These are phyloP conservation scores for Cairina moschata DNA, from an alignment of 2,113 vertebrate species.

Conservation along the genomic window DNA sequence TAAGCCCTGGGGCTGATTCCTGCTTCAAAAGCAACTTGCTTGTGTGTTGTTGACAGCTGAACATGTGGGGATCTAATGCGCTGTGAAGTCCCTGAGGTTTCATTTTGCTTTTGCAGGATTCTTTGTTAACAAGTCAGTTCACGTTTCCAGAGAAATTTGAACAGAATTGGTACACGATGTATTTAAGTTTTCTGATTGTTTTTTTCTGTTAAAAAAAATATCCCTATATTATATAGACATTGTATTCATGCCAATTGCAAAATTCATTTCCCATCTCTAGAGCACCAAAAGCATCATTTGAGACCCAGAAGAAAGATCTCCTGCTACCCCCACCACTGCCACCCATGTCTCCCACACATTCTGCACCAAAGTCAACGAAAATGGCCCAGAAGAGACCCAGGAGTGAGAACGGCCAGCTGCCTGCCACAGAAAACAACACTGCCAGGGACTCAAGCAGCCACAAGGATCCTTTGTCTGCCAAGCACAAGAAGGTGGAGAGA, in stretches of 20 bases:
- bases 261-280: slow-evolving; percentile 60
- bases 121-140: background rate
- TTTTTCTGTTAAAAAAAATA: background rate
- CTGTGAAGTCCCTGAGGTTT: background rate
- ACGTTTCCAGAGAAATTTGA: background rate
- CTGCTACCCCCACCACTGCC: slow-evolving; percentile 38
- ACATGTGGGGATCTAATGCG: background rate
- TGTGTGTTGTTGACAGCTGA: background rate
- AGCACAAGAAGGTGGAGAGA: slow-evolving; percentile 79
- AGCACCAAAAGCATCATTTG: slow-evolving; percentile 54
- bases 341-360: background rate
- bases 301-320: slow-evolving; percentile 72
- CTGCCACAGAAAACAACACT: slow-evolving; percentile 31
- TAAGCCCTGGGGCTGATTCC: background rate
- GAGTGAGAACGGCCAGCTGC: slow-evolving; percentile 50
- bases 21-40: background rate
- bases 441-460: slow-evolving; percentile 58
- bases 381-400: slow-evolving; percentile 68
- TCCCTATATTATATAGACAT: background rate
- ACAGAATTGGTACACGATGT: background rate
- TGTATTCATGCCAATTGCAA: background rate
- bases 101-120: background rate
- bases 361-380: slow-evolving; percentile 69
- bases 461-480: slow-evolving; percentile 64
- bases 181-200: background rate